Base-by-base conservation (phyloP, 2,888 invertebrate species). In the Diarsia rubi region DNA sequence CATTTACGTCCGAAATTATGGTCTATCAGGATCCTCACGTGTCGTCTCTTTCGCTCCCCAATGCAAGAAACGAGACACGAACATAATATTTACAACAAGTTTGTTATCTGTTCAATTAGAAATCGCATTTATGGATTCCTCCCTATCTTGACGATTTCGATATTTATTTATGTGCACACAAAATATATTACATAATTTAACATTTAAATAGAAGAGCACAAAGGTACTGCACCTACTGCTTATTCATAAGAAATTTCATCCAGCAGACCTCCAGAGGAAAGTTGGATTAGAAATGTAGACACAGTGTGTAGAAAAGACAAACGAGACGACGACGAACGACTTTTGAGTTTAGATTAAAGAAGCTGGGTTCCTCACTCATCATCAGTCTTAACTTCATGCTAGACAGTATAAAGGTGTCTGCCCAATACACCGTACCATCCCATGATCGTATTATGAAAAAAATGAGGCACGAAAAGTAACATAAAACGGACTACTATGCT, bases 1-100 rank as follows among this genome's bases (percentile, higher is more conserved):
- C 63, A 77, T 73, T 83, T 80, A 69, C 67, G 63, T 67, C 72
- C 72, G 65, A 74, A 81, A 75, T 81, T 66, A 75, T 57, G 60
- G 73, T 75, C 5, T 69, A 75, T 73, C 64, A 62, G 71, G 54
- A 52, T 79, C 63, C 54, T 70, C 37, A 31, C 37, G 21, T 69
- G 52, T 52, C 8, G 21, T 82, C 49, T 73, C 49, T 59, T 59
- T 71, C 24, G 19, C 37, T 65, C 68, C 5, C 31, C 31, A 69
- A 47, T 54, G 49, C 27, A 60, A 79, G 21, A 65, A 83, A 47
- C 21, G 47, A 78, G 65, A 42, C 27, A 59, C 21, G 27, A 63
- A 45, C 14, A 62, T 57, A 82, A 66, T 69, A 82, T 78, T 70
- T 69, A 75, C 63, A 54, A 9, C 16, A 68, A n/a, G 37, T 19